These are phyloP conservation scores for Neomorphus geoffroyi DNA, from an alignment of 2,797 vertebrate genomes.

Conservation along the genomic window DNA sequence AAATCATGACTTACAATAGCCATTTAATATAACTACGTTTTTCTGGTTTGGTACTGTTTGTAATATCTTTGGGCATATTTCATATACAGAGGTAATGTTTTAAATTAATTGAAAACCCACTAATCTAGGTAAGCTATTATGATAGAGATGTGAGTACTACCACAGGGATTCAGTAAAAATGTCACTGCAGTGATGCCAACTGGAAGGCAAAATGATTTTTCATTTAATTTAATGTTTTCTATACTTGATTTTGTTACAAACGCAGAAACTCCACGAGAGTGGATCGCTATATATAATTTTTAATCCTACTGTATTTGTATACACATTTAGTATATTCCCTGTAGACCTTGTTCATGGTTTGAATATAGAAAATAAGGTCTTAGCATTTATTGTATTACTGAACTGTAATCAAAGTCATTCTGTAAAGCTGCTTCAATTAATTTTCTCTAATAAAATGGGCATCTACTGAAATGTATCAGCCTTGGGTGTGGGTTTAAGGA, in stretches of 20 bases:
- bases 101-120: background rate
- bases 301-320: background rate
- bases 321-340: background rate
- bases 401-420: background rate
- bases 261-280: background rate
- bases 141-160: background rate
- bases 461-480: background rate
- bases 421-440: background rate
- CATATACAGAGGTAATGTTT: background rate
- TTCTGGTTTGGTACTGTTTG: background rate
- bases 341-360: background rate
- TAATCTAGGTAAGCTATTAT: background rate
- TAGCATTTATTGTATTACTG: background rate
- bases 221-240: background rate
- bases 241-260: background rate
- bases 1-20: background rate
- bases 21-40: background rate
- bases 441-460: conserved; percentile 14
- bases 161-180: background rate
- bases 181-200: background rate
- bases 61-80: background rate
- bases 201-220: background rate
- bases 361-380: background rate
- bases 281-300: background rate
- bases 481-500: background rate